Conservation (phyloP, 2,797 vertebrate species). For the Nothura maculosa region DNA sequence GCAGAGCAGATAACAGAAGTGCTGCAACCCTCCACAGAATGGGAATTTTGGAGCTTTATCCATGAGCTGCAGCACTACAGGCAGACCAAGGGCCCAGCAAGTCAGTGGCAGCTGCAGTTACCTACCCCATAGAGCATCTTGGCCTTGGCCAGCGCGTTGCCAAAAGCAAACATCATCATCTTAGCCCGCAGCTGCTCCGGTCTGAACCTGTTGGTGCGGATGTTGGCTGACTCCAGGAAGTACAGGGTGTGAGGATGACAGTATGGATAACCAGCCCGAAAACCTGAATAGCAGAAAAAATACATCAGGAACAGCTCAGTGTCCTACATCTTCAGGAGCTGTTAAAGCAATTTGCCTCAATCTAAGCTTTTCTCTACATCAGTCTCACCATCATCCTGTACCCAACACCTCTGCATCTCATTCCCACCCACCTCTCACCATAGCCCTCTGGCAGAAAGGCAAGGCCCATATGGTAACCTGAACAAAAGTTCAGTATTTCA, state of each 20-base stretch:
- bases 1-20: neutral
- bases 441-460: neutral
- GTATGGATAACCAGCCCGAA: slow-evolving; percentile 87
- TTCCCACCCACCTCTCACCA: neutral
- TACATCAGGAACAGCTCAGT: neutral
- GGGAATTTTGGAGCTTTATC: neutral
- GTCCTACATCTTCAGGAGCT: neutral
- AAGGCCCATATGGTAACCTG: neutral
- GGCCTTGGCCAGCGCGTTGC: slow-evolving; percentile 90
- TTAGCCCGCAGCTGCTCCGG: slow-evolving; percentile 91
- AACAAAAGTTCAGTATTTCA: neutral
- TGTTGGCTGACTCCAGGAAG: slow-evolving; percentile 81
- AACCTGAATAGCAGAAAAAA: slow-evolving; percentile 82
- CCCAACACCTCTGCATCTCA: neutral
- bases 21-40: neutral
- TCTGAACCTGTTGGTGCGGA: slow-evolving; percentile 68
- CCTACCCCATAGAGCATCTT: slow-evolving; percentile 88
- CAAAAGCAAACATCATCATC: slow-evolving; percentile 94
- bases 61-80: neutral
- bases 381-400: fast-evolving
- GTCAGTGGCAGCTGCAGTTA: neutral
- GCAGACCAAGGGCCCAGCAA: neutral
- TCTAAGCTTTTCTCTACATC: neutral
- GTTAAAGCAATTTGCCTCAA: neutral
- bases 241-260: slow-evolving; percentile 91